Base-by-base conservation (phyloP, 2,888 invertebrate species). In the Cosmorhoe ocellata region DNA sequence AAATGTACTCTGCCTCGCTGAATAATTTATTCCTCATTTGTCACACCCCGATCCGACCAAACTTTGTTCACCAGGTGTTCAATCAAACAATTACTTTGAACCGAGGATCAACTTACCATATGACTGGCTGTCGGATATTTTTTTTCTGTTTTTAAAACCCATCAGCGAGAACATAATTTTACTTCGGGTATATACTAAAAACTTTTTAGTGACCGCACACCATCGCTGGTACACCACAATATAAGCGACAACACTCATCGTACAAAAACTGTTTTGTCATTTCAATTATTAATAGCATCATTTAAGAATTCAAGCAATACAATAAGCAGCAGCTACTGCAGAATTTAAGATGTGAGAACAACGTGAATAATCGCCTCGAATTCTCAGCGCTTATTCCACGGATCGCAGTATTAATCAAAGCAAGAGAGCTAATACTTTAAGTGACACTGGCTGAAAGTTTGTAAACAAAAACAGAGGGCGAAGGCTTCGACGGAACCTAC, bases 401-500 rank as follows among this genome's bases (percentile, higher is more conserved):
- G 67, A 62, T 69, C 64, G 57, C 63, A 51, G 66, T 66, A 74
- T 73, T 76, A 74, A 77, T 75, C 72, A 74, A 73, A 74, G 66
- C 69, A 69, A 64, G 69, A 70, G 69, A 74, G 74, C 69, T 74
- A 80, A 79, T 78, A 74, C 79, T 79, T 78, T 75, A 80, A 81
- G 74, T 76, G 79, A 80, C 76, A 77, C 69, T 68, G 76, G 68
- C 76, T 72, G 77, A 82, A 82, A 86, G 81, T 81, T 81, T 70
- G 76, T 78, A 76, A 84, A 85, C 82, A 83, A 86, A 87, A 87
- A 85, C 82, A 76, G 71, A 62, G 71, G 69, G 70, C 72, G 71
- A 72, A 70, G 71, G 76, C 74, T 80, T 76, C 71, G 74, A 74
- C 77, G 74, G 71, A 76, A 78, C 81, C 78, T 75, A 73, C 76